Evolutionary conservation across 2,113 vertebrate genomes (phyloP), one percentile per base, ranked within the genome.

Genomic region (Otolemur garnettii): DNA sequence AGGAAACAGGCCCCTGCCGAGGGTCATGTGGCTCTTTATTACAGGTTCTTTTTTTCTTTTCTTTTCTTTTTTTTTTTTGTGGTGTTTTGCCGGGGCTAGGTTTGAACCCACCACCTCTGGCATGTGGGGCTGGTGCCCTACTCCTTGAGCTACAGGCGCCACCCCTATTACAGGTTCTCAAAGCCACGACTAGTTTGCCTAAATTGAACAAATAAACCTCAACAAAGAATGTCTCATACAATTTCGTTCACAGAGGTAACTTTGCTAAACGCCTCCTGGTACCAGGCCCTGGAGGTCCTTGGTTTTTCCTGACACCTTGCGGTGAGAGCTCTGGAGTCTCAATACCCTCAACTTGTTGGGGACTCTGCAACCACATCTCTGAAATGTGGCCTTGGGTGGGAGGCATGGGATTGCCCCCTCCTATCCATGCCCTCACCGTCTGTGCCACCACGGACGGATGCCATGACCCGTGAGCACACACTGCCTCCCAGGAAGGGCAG

Each of bases 151-250:
- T n/a, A n/a, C n/a, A n/a, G n/a, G n/a, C n/a, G n/a, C n/a, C n/a
- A n/a, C n/a, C n/a, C n/a, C n/a, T 13, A 6, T 50, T 55, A 38
- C 19, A 59, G 55, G 53, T 30, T 30, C 68, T 15, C 86, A 33
- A 7, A 45, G 60, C 66, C 17, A 5, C 10, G 0, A 4, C 74
- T 72, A 2, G 10, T 13, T 24, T 19, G 17, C 66, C 62, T 11
- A 24, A 33, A 33, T 6, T 28, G 8, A 28, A 33, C 18, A 38
- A 26, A 4, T 4, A 2, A 22, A 53, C 22, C 7, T 55, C 14
- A 3, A 2, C 1, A 11, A 9, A 42, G 66, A 8, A 26, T 0
- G 12, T 8, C 38, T 55, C 9, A 0, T 9, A 0, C 4, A 0
- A 35, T 3, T 24, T 24, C 9, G 10, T 53, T n/a, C 5, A 4